Conservation (phyloP, 2,797 vertebrate species). For the Sebastiscus tertius region DNA sequence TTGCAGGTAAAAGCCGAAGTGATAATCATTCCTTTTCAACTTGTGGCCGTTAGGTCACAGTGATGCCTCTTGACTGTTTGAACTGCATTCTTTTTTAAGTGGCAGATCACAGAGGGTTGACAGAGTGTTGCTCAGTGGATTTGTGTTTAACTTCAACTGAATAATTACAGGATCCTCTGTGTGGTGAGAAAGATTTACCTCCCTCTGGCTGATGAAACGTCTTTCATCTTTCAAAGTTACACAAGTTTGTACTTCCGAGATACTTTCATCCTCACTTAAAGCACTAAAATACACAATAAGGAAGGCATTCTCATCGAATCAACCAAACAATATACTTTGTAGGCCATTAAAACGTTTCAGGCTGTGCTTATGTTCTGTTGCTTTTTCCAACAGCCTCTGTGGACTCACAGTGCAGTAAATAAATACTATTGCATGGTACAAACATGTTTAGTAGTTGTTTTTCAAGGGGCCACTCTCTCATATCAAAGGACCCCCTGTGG, state of each 20-base stretch:
- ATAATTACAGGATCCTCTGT: background rate
- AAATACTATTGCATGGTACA: background rate
- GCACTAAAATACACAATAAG: background rate
- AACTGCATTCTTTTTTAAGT: background rate
- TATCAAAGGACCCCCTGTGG: conserved; percentile 29
- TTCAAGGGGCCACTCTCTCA: background rate
- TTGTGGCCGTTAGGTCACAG: background rate
- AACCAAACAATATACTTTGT: background rate
- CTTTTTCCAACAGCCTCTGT: background rate
- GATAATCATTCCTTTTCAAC: background rate
- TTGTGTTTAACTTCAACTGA: background rate
- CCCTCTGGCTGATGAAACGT: conserved; percentile 1
- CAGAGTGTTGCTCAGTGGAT: background rate
- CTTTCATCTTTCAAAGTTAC: conserved; percentile 22
- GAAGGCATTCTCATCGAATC: background rate
- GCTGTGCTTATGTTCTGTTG: background rate
- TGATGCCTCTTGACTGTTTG: conserved; percentile 12
- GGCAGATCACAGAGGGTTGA: background rate
- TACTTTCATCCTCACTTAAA: conserved; percentile 3
- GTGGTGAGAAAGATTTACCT: background rate
- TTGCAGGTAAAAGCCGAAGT: background rate
- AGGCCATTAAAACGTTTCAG: background rate
- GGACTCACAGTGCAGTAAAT: background rate
- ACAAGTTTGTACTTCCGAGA: conserved; percentile 7
- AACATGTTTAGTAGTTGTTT: conserved; percentile 34